Percentiles rank a stretch among this genome's conserved stretches.
phyloP scores from a whole-genome alignment of 2,113 vertebrate genomes.

The Tyrannus savana region DNA sequence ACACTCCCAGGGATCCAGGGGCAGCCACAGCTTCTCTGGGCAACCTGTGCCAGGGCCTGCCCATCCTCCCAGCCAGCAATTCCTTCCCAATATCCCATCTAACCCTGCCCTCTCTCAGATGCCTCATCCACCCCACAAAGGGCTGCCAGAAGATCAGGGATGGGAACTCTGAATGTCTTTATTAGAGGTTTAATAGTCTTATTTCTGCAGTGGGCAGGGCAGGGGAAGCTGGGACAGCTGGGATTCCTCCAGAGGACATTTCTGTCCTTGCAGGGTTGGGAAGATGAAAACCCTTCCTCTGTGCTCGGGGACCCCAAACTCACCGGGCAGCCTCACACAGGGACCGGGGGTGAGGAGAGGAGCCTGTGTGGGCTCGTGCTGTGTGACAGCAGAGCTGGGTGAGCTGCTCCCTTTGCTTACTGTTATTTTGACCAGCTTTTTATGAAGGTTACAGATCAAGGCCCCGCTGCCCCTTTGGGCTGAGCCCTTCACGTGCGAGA shows the following conservation, averaged over 20 bases:
- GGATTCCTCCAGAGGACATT: neutral
- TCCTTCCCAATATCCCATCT: neutral
- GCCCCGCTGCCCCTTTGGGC: neutral
- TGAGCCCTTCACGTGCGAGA: neutral
- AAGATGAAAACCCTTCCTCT: neutral
- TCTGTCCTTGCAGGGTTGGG: neutral
- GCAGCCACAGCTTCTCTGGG: neutral
- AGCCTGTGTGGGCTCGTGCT: neutral
- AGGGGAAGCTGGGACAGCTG: neutral
- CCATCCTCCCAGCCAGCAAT: accelerated
- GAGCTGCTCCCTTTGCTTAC: neutral
- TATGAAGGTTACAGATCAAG: neutral
- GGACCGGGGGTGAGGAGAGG: accelerated
- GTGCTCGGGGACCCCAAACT: neutral
- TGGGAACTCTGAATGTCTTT: too few relatives aligned
- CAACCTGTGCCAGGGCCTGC: neutral
- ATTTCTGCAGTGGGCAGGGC: too few relatives aligned
- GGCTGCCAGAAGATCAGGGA: neutral
- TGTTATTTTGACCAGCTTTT: neutral
- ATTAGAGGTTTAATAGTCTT: too few relatives aligned
- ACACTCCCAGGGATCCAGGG: neutral
- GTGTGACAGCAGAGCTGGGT: neutral
- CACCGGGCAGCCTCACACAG: neutral
- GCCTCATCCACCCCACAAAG: neutral
- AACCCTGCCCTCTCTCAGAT: neutral